phyloP scores from a whole-genome alignment of 2,888 invertebrate genomes.

The Drosophila imparisetae region DNA sequence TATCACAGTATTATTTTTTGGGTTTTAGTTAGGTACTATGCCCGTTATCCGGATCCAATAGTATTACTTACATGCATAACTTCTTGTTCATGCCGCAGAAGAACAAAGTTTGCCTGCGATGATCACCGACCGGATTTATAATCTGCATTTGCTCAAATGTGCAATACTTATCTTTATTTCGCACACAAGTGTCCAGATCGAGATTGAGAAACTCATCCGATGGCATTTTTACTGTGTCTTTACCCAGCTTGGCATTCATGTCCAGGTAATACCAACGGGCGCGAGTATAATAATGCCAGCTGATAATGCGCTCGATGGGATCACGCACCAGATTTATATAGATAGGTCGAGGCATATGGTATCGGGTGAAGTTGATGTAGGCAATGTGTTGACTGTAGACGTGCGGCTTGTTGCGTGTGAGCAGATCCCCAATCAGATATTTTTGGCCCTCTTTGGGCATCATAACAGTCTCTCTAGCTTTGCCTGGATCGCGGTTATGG shows the following conservation, averaged over 20 bases:
- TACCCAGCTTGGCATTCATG: conserved; percentile 87
- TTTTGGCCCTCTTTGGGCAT: conserved; percentile 91
- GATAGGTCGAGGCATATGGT: conserved; percentile 91
- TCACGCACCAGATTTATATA: conserved; percentile 95
- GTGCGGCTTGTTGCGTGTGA: conserved; percentile 89
- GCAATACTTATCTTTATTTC: conserved; percentile 91
- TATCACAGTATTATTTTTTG: conserved; percentile 81
- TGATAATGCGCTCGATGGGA: conserved; percentile 94
- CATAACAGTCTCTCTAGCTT: conserved; percentile 93
- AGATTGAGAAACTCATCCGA: conserved; percentile 90
- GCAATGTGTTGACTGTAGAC: conserved; percentile 95
- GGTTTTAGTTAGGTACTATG: neutral
- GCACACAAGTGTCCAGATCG: conserved; percentile 94
- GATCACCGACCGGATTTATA: conserved; percentile 93
- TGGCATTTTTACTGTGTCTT: conserved; percentile 69
- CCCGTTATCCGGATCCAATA: neutral
- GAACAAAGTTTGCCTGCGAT: conserved; percentile 93
- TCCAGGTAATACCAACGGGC: conserved; percentile 95
- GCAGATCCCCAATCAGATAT: conserved; percentile 88
- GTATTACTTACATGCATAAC: conserved; percentile 90
- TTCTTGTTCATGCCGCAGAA: conserved; percentile 94
- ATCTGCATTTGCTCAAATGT: conserved; percentile 91
- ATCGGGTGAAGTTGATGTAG: conserved; percentile 93
- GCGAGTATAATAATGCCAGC: conserved; percentile 95
- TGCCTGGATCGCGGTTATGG: conserved; percentile 90